Conservation (phyloP, 2,797 vertebrate species). For the Emys orbicularis region DNA sequence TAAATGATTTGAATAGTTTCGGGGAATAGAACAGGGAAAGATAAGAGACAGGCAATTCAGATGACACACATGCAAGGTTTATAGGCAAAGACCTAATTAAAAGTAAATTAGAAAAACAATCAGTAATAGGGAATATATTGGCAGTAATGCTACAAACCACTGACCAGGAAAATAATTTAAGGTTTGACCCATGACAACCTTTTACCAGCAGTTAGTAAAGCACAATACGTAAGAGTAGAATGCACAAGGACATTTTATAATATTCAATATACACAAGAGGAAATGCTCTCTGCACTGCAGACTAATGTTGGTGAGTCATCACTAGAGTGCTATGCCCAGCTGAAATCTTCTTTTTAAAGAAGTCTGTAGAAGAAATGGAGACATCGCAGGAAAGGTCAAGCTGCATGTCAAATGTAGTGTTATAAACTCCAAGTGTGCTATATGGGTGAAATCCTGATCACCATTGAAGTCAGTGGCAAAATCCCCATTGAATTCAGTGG, state of each 20-base stretch:
- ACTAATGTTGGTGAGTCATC: not conserved
- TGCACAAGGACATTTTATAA: not conserved
- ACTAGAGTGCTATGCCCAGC: not conserved
- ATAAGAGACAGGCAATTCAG: not conserved
- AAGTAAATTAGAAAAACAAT: not conserved
- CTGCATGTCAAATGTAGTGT: not conserved
- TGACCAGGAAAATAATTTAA: not conserved
- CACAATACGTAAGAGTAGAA: not conserved
- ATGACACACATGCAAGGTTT: not conserved
- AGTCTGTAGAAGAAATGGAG: not conserved
- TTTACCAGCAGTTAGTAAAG: not conserved
- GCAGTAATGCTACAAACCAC: not conserved
- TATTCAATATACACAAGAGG: not conserved
- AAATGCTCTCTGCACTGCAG: not conserved
- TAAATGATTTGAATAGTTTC: not conserved
- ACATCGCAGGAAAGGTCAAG: not conserved
- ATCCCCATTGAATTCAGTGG: not conserved
- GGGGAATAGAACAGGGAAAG: not conserved
- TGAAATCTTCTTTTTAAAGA: not conserved
- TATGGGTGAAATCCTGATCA: not conserved
- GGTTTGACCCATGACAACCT: not conserved
- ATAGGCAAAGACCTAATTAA: not conserved
- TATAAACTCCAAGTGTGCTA: not conserved
- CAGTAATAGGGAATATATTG: not conserved
- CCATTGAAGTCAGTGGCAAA: not conserved